A percentile compares a stretch with the other conserved stretches of the same genome.
These are phyloP conservation scores for Calidris pugnax DNA, from an alignment of 2,113 vertebrate species.

Conservation along the genomic window DNA sequence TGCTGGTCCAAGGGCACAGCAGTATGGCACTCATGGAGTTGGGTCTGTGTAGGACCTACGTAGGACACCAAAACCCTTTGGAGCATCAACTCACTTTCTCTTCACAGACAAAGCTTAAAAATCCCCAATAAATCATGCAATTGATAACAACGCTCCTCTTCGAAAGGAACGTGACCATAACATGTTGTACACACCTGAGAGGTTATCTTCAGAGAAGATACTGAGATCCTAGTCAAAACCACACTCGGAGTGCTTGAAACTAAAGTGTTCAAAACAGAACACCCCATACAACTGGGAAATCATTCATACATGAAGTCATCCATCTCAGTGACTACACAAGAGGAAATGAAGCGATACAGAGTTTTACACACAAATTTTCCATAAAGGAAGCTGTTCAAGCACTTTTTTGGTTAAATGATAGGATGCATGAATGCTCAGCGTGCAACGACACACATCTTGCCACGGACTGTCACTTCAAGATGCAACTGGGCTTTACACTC, in stretches of 20 bases:
- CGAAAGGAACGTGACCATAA: not conserved
- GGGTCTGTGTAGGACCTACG: not conserved
- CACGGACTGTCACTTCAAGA: not conserved
- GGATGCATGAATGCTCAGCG: not conserved
- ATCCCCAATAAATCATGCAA: not conserved
- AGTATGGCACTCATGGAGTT: accelerated
- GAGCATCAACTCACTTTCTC: not conserved
- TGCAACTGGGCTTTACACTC: not conserved
- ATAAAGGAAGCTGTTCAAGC: not conserved
- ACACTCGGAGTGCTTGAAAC: not conserved
- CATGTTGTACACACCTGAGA: not conserved
- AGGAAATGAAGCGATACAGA: not conserved
- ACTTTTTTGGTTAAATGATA: not conserved
- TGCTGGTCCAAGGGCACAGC: not conserved
- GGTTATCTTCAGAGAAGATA: not conserved
- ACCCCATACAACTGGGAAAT: not conserved
- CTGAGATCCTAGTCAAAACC: not conserved
- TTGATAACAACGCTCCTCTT: not conserved
- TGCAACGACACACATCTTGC: not conserved
- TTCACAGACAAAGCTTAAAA: not conserved
- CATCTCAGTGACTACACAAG: not conserved
- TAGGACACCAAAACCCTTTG: not conserved
- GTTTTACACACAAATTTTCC: not conserved
- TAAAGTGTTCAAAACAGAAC: not conserved
- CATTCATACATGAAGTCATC: not conserved